A percentile compares a stretch with the other conserved stretches of the same genome.
phyloP scores from a whole-genome alignment of 2,113 vertebrate genomes.

The Psettodes erumei region DNA sequence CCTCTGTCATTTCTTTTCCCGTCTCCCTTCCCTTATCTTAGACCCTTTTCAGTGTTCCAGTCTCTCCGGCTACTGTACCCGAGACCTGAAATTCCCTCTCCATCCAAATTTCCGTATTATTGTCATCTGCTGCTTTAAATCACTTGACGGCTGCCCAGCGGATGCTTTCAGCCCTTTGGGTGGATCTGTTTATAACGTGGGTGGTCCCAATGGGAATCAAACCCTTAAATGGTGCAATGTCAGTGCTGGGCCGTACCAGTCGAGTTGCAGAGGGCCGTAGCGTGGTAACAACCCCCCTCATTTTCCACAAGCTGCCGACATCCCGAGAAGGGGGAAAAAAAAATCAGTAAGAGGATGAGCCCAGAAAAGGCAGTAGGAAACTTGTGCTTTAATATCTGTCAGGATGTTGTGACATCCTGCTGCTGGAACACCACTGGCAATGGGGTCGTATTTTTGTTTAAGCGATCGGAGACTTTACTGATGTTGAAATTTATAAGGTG shows the following conservation, averaged over 20 bases:
- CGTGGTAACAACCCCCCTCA: conserved; percentile 46
- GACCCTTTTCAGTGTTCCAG: not conserved
- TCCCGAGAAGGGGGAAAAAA: conserved; percentile 3
- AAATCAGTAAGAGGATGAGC: conserved; percentile 34
- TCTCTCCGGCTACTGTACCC: conserved; percentile 2
- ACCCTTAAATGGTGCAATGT: conserved; percentile 76
- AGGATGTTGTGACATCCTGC: conserved; percentile 60
- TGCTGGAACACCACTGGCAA: conserved; percentile 45
- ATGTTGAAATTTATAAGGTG: conserved; percentile 41
- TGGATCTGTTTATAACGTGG: conserved; percentile 69
- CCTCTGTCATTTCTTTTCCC: not conserved
- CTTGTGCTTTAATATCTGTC: conserved; percentile 57
- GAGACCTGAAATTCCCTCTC: not conserved
- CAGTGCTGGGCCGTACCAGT: conserved; percentile 61
- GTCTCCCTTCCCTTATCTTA: not conserved
- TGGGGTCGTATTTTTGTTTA: conserved; percentile 52
- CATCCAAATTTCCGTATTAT: conserved; percentile 13
- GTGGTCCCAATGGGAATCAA: conserved; percentile 68
- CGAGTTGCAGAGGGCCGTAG: conserved; percentile 27
- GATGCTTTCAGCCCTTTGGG: conserved; percentile 48
- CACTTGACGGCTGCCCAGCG: conserved; percentile 23
- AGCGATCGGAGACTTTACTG: conserved; percentile 53
- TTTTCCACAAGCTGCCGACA: conserved; percentile 56
- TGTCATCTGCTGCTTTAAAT: conserved; percentile 12
- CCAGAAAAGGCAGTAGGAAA: conserved; percentile 72